phyloP scores from a whole-genome alignment of 2,888 invertebrate genomes.

The Caenorhabditis parvicauda region DNA sequence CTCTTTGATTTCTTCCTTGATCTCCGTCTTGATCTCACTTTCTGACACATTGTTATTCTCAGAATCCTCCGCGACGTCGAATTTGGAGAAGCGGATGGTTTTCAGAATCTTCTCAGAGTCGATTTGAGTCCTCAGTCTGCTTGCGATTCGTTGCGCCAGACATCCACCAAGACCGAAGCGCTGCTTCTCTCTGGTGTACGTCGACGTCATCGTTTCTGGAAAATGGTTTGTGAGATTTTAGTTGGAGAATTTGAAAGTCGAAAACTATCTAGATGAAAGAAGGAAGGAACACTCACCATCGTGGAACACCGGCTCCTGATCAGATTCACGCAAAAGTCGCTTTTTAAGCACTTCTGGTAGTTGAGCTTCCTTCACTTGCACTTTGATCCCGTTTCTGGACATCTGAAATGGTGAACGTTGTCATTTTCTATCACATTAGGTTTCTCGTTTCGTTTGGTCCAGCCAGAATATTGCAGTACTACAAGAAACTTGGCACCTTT shows the following conservation, averaged over 20 bases:
- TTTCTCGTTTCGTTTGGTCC: background rate
- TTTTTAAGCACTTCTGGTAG: slow-evolving; percentile 29
- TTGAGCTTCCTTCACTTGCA: slow-evolving; percentile 33
- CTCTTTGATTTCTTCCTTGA: slow-evolving; percentile 8
- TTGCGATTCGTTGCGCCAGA: slow-evolving; percentile 36
- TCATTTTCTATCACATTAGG: background rate
- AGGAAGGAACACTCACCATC: slow-evolving; percentile 4
- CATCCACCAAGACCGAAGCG: slow-evolving; percentile 32
- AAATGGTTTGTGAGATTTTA: no score
- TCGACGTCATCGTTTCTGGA: slow-evolving; percentile 11
- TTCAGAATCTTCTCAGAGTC: slow-evolving; percentile 7
- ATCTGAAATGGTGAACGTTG: slow-evolving; percentile 12
- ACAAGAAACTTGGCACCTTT: background rate
- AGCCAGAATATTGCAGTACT: no score
- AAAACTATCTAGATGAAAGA: background rate
- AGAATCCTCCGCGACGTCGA: background rate
- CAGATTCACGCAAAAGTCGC: slow-evolving; percentile 17
- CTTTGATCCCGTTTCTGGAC: slow-evolving; percentile 37
- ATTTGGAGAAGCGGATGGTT: slow-evolving; percentile 21
- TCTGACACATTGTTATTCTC: background rate
- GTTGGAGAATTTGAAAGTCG: no score
- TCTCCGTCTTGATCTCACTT: slow-evolving; percentile 1
- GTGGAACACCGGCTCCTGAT: slow-evolving; percentile 1
- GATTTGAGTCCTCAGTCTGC: slow-evolving; percentile 15
- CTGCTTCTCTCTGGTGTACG: slow-evolving; percentile 19